Conservation (phyloP, 2,888 invertebrate genomes). For the Trilocha varians region DNA sequence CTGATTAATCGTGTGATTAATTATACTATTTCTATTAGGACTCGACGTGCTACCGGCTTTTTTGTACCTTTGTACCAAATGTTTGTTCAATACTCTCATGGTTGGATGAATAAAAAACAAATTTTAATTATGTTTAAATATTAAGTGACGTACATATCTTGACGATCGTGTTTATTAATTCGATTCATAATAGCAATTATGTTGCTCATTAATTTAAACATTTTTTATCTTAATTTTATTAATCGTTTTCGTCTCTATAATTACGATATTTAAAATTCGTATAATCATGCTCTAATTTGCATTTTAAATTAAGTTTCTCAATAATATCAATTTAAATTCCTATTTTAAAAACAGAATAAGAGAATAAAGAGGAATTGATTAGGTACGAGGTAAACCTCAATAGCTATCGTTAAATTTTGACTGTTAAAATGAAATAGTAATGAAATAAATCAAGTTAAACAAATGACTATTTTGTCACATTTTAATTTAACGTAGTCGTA, state of each 20-base stretch:
- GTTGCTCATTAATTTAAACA: background rate
- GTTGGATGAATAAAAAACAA: slow-evolving; percentile 10
- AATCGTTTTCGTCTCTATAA: slow-evolving; percentile 4
- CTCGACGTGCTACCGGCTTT: slow-evolving; percentile 43
- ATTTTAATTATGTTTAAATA: slow-evolving; percentile 4
- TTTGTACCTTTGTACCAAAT: slow-evolving; percentile 29
- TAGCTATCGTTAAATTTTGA: too few relatives aligned
- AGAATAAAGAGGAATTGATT: too few relatives aligned
- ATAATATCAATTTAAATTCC: too few relatives aligned
- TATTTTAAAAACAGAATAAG: too few relatives aligned
- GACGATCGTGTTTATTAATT: background rate
- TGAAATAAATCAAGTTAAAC: too few relatives aligned
- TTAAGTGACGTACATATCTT: slow-evolving; percentile 1
- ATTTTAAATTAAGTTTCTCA: too few relatives aligned
- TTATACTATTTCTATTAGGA: slow-evolving; percentile 64
- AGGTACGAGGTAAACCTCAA: too few relatives aligned
- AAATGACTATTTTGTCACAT: too few relatives aligned
- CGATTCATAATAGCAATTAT: background rate
- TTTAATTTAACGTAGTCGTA: too few relatives aligned
- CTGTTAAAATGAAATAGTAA: too few relatives aligned
- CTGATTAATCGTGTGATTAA: slow-evolving; percentile 73
- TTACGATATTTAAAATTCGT: background rate
- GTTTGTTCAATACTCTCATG: slow-evolving; percentile 18
- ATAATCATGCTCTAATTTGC: too few relatives aligned
- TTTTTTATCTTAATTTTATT: slow-evolving; percentile 10